Conservation (phyloP, 2,797 vertebrate genomes). For the Etheostoma perlongum region DNA sequence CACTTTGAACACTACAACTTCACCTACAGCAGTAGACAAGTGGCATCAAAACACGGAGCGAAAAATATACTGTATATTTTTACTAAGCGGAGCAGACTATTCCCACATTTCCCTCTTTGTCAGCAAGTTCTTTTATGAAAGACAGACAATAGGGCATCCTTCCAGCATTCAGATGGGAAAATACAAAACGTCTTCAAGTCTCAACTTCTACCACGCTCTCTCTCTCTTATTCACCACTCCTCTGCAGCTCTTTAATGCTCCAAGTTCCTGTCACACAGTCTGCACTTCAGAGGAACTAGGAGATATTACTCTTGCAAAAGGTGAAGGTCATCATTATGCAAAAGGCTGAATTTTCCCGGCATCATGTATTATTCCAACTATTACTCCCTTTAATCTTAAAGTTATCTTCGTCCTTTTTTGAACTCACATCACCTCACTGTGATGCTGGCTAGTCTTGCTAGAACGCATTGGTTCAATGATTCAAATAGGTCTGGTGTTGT, state of each 20-base stretch:
- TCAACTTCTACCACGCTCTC: slow-evolving; percentile 16
- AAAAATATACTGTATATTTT: slow-evolving; percentile 43
- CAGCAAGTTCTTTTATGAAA: slow-evolving; percentile 55
- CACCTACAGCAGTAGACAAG: slow-evolving; percentile 50
- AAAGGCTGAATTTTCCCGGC: slow-evolving; percentile 14
- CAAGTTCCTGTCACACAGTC: slow-evolving; percentile 38
- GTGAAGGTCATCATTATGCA: slow-evolving; percentile 59
- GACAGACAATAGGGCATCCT: slow-evolving; percentile 40
- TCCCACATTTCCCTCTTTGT: slow-evolving; percentile 47
- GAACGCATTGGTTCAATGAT: too few relatives aligned
- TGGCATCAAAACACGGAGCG: slow-evolving; percentile 49
- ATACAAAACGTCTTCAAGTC: slow-evolving; percentile 36
- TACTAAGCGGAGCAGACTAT: slow-evolving; percentile 27
- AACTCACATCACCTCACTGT: slow-evolving; percentile 7
- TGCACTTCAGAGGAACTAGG: slow-evolving; percentile 37
- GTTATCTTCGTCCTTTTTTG: slow-evolving; percentile 17
- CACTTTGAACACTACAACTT: slow-evolving; percentile 51
- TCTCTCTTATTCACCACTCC: slow-evolving; percentile 20
- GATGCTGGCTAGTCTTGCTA: not conserved
- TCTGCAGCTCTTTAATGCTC: slow-evolving; percentile 46
- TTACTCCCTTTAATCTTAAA: slow-evolving; percentile 32
- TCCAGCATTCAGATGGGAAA: slow-evolving; percentile 40
- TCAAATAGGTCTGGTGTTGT: too few relatives aligned
- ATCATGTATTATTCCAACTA: slow-evolving; percentile 52
- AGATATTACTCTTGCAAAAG: slow-evolving; percentile 55